These are phyloP conservation scores for Yponomeuta evonymella DNA, from an alignment of 2,888 invertebrate species.

Conservation along the genomic window DNA sequence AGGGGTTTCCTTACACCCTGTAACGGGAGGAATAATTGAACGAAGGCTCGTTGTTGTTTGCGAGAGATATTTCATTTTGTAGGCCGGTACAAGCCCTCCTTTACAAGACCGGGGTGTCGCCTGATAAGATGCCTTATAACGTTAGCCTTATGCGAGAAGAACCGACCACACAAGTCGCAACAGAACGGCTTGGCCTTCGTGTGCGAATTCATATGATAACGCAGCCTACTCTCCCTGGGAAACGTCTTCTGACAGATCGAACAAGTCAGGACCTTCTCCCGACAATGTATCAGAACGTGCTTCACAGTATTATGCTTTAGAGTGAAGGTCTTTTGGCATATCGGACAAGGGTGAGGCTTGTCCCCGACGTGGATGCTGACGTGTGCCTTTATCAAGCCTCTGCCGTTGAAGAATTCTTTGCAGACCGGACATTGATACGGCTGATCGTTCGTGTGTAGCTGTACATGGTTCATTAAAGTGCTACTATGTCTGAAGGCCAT, in stretches of 20 bases:
- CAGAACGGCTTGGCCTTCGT: slow-evolving; percentile 45
- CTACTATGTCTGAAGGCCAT: slow-evolving; percentile 47
- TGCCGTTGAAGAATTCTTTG: slow-evolving; percentile 32
- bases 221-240: slow-evolving; percentile 48
- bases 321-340: slow-evolving; percentile 47
- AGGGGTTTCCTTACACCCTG: too few species aligned
- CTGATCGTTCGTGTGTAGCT: slow-evolving; percentile 37
- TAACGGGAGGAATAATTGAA: too few species aligned
- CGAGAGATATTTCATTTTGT: neutral
- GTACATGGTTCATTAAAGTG: slow-evolving; percentile 43
- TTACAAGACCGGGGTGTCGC: slow-evolving; percentile 42
- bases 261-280: slow-evolving; percentile 45
- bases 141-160: slow-evolving; percentile 55
- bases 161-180: slow-evolving; percentile 44
- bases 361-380: slow-evolving; percentile 46
- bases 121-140: slow-evolving; percentile 47
- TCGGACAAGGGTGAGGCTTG: slow-evolving; percentile 38
- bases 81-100: neutral
- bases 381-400: slow-evolving; percentile 40
- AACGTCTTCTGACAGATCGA: slow-evolving; percentile 51
- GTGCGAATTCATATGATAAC: slow-evolving; percentile 54
- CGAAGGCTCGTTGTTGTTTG: too few species aligned
- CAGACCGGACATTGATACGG: slow-evolving; percentile 37
- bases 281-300: slow-evolving; percentile 41
- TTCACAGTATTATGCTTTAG: slow-evolving; percentile 54